Evolutionary conservation across 2,888 invertebrate genomes (phyloP), one percentile per base, ranked within the genome.

Genomic region (Seira musarum): DNA sequence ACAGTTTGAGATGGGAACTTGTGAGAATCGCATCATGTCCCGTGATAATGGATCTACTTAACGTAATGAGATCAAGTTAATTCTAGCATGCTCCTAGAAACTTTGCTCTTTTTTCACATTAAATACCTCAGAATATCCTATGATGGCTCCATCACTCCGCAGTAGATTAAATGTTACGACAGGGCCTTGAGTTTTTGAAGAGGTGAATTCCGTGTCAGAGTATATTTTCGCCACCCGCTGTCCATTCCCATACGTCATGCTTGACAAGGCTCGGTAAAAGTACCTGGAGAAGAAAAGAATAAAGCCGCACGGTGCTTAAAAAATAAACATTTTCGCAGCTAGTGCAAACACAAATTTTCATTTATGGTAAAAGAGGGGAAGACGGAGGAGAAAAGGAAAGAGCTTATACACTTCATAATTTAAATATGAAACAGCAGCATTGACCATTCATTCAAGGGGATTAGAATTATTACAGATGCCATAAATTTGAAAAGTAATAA

Each of bases 131-230:
- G 94, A 92, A 90, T 94, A 99, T 69, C 98, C 98, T 86, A 98
- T 92, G 88, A 92, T 94, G 60, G 92, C 91, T 24, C 95, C 95
- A 90, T 93, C 93, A 53, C 92, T 90, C 85, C 96, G 91, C 10
- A 93, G 88, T 73, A 98, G 89, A 91, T 97, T 98, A 88, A 99
- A 98, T 85, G 95, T 93, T 3, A 99, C 92, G 81, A 96, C 93
- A 53, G 93, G 93, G 10, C 98, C 98, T 90, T 99, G 98, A 21
- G 88, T 90, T 17, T 88, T 87, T 0, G 88, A 88, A 87, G 93
- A 90, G 74, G 90, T 90, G 88, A 93, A 96, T 84, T 92, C 90
- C 0, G 92, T 92, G 88, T 95, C 93, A 87, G 92, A 91, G 88
- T 98, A 97, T 1, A 96, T 89, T 85, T 91, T 89, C 8, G 92